phyloP scores from a whole-genome alignment of 2,113 vertebrate genomes.

The Oryzias celebensis region DNA sequence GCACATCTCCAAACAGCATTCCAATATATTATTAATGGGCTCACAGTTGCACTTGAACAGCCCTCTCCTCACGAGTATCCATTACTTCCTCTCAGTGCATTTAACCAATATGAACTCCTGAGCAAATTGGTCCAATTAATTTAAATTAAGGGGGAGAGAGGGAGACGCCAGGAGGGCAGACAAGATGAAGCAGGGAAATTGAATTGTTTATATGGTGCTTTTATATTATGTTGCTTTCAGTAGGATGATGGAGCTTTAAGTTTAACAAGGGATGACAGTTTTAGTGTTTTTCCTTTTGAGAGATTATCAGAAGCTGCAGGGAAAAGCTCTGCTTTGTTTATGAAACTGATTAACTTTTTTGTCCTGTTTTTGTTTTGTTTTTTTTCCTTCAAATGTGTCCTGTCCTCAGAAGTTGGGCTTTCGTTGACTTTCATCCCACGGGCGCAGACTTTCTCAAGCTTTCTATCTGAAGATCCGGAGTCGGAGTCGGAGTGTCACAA shows the following conservation, averaged over 20 bases:
- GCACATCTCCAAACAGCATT: conserved; percentile 53
- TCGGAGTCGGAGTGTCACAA: conserved; percentile 61
- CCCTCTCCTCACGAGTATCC: conserved; percentile 53
- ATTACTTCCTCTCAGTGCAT: conserved; percentile 48
- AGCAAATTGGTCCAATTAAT: conserved; percentile 70
- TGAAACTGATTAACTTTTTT: conserved; percentile 2
- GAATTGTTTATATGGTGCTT: conserved; percentile 21
- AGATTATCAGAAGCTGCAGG: neutral
- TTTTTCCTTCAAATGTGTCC: neutral
- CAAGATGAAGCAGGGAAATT: conserved; percentile 15
- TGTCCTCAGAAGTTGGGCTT: conserved; percentile 80
- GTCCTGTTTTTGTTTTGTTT: neutral
- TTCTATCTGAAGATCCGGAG: conserved; percentile 84
- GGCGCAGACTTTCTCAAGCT: conserved; percentile 95
- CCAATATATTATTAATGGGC: conserved; percentile 73
- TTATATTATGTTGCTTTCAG: neutral
- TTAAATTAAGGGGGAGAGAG: conserved; percentile 47
- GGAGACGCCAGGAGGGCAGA: conserved; percentile 12
- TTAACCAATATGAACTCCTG: conserved; percentile 55
- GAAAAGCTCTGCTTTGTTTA: neutral
- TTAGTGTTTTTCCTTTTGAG: conserved; percentile 7
- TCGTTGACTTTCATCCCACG: conserved; percentile 86
- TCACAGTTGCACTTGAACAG: conserved; percentile 48
- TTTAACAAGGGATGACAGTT: neutral
- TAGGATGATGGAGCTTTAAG: conserved; percentile 8